phyloP scores from a whole-genome alignment of 2,888 invertebrate species.

The Pyrocoelia pectoralis region DNA sequence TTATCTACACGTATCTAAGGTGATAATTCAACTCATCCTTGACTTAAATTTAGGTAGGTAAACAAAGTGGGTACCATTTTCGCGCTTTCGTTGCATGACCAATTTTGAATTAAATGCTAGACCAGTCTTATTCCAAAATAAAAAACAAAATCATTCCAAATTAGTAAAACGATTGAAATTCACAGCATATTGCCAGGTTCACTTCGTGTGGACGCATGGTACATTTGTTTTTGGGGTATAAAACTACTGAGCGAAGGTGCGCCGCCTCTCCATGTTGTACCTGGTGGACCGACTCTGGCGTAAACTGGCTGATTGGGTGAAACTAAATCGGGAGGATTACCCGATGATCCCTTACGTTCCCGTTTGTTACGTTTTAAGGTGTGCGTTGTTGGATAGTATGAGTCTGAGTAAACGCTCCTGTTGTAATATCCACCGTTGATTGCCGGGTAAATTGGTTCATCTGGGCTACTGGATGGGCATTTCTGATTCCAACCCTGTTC shows the following conservation, averaged over 20 bases:
- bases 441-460: constrained; percentile 71
- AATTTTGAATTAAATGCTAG: no score
- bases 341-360: constrained; percentile 46
- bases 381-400: constrained; percentile 67
- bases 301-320: constrained; percentile 58
- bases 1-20: constrained; percentile 16
- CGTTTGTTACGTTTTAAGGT: constrained; percentile 55
- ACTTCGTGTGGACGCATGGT: constrained; percentile 61
- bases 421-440: constrained; percentile 73
- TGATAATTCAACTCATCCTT: not conserved
- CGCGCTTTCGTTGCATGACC: no score
- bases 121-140: not conserved
- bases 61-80: no score
- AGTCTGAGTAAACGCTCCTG: constrained; percentile 77
- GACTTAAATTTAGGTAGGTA: not conserved
- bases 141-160: not conserved
- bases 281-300: constrained; percentile 58
- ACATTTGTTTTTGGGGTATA: constrained; percentile 54
- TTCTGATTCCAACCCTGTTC: constrained; percentile 46
- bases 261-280: constrained; percentile 51
- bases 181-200: constrained; percentile 61
- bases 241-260: constrained; percentile 57
- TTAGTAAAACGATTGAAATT: constrained; percentile 33
- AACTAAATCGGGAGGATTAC: constrained; percentile 53
- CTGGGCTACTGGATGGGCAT: constrained; percentile 50